phyloP scores from a whole-genome alignment of 2,113 vertebrate genomes.

The Archocentrus centrarchus region DNA sequence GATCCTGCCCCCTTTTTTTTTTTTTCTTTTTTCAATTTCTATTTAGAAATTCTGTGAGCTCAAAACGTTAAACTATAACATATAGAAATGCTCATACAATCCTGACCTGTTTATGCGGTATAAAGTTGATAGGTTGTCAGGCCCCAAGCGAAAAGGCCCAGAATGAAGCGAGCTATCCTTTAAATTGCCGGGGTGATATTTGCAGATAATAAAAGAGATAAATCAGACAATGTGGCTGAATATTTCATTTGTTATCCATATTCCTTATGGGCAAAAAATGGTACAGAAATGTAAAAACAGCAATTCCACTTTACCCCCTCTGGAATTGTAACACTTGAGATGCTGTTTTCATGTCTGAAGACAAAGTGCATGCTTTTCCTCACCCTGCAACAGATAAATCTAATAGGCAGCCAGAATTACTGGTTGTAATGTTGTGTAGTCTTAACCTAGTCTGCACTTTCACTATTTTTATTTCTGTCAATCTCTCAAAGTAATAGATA shows the following conservation, averaged over 20 bases:
- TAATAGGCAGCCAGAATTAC: slow-evolving; percentile 82
- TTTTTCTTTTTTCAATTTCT: slow-evolving; percentile 69
- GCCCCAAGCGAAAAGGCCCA: slow-evolving; percentile 77
- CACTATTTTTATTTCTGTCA: slow-evolving; percentile 70
- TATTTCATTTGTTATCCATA: slow-evolving; percentile 93
- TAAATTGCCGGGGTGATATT: slow-evolving; percentile 86
- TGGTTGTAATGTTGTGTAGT: slow-evolving; percentile 82
- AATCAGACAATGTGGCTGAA: slow-evolving; percentile 89
- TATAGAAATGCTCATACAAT: slow-evolving; percentile 78
- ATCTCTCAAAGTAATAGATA: slow-evolving; percentile 68
- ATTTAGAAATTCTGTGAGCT: slow-evolving; percentile 77
- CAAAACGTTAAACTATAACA: slow-evolving; percentile 78
- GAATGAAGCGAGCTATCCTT: slow-evolving; percentile 82
- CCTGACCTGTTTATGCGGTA: slow-evolving; percentile 85
- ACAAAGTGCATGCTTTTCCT: slow-evolving; percentile 79
- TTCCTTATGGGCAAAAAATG: slow-evolving; percentile 90
- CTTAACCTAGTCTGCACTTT: slow-evolving; percentile 75
- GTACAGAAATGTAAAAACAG: slow-evolving; percentile 87
- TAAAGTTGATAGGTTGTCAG: slow-evolving; percentile 85
- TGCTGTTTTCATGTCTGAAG: slow-evolving; percentile 84
- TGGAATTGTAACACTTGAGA: slow-evolving; percentile 83
- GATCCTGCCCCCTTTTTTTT: slow-evolving; percentile 44
- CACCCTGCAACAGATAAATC: slow-evolving; percentile 81
- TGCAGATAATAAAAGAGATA: slow-evolving; percentile 88
- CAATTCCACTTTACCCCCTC: slow-evolving; percentile 84